Percentiles rank a stretch among this genome's conserved stretches.
Evolutionary conservation across 2,113 vertebrate species (phyloP).

Genomic region (Egretta garzetta): DNA sequence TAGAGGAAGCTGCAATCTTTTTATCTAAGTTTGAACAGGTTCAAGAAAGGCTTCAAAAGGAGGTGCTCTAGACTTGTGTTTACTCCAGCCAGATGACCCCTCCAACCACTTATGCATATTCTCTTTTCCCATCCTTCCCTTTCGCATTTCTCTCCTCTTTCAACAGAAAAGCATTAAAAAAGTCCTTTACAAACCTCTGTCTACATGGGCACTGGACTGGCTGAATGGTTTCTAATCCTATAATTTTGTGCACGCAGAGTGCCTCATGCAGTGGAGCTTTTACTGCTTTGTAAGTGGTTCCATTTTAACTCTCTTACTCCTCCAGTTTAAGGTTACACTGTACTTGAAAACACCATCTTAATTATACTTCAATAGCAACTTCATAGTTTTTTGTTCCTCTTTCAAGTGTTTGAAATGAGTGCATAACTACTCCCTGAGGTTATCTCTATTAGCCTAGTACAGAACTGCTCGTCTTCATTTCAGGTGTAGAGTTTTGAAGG

Average conservation of each 20-base stretch:
- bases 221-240: conserved; percentile 53
- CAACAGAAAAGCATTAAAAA: background rate
- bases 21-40: background rate
- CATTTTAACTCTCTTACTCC: conserved; percentile 40
- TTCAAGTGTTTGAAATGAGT: conserved; percentile 49
- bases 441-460: background rate
- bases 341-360: conserved; percentile 60
- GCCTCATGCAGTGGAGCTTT: conserved; percentile 40
- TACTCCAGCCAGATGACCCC: background rate
- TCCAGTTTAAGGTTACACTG: conserved; percentile 48
- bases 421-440: conserved; percentile 13
- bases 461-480: background rate
- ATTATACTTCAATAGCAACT: conserved; percentile 55
- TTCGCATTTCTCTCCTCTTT: background rate
- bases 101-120: background rate
- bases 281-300: conserved; percentile 38
- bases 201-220: background rate
- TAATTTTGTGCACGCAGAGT: conserved; percentile 33
- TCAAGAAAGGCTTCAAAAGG: background rate
- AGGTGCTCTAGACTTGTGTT: background rate
- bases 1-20: background rate
- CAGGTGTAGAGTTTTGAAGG: conserved; percentile 1
- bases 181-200: background rate
- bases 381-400: conserved; percentile 24
- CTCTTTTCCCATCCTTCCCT: background rate